phyloP scores from a whole-genome alignment of 2,113 vertebrate genomes.

The Halcyon malimbica region DNA sequence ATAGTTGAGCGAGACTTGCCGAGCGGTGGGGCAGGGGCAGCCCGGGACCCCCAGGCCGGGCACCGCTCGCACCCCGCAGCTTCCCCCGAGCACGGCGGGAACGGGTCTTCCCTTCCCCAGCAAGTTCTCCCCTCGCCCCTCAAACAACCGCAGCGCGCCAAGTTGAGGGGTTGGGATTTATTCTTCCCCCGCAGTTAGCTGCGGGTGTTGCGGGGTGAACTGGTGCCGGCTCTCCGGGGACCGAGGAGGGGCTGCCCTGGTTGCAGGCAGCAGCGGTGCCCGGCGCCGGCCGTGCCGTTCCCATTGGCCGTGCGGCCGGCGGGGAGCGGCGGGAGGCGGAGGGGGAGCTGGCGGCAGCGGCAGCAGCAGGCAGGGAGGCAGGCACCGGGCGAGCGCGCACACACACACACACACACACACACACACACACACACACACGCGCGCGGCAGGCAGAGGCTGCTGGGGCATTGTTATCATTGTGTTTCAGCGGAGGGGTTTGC shows the following conservation, averaged over 20 bases:
- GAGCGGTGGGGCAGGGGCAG: neutral
- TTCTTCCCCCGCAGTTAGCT: neutral
- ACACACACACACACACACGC: neutral
- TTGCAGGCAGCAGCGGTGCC: neutral
- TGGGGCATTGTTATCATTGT: slow-evolving; percentile 58
- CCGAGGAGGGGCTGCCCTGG: neutral
- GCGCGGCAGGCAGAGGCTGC: slow-evolving; percentile 40
- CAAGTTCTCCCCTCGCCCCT: slow-evolving; percentile 25
- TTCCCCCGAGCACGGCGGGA: neutral
- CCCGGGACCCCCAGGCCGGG: neutral
- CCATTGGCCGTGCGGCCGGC: slow-evolving; percentile 71
- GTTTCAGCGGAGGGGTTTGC: slow-evolving; percentile 37
- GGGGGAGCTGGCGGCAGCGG: slow-evolving; percentile 29
- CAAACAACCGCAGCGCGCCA: neutral
- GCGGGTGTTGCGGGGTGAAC: neutral
- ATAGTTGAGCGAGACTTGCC: neutral
- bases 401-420: neutral
- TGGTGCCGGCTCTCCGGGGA: neutral
- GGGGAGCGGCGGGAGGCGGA: slow-evolving; percentile 55
- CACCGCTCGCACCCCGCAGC: neutral
- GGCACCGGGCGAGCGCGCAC: slow-evolving; percentile 19
- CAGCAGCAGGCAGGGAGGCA: slow-evolving; percentile 19
- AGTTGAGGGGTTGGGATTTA: neutral
- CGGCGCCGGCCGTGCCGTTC: neutral
- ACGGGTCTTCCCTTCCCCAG: neutral